These are phyloP conservation scores for Nannoperca australis DNA, from an alignment of 2,797 vertebrate species.

Conservation along the genomic window DNA sequence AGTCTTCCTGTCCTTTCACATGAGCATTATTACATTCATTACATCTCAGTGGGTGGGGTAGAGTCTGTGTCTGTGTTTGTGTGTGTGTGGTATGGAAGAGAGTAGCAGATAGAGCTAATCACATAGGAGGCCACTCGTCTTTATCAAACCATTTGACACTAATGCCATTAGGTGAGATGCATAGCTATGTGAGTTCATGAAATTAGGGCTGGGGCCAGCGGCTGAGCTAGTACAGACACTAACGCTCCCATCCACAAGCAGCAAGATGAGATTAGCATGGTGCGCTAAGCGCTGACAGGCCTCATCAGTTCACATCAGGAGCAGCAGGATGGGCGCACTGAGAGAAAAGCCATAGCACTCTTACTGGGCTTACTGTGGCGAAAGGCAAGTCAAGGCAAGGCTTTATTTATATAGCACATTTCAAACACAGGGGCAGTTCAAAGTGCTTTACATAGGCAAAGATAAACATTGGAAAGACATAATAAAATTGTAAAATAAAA, in stretches of 20 bases:
- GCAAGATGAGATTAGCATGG: constrained; percentile 77
- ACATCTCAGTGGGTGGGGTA: constrained; percentile 60
- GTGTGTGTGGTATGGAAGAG: neutral
- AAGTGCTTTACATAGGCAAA: no score
- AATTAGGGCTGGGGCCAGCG: constrained; percentile 71
- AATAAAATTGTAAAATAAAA: no score
- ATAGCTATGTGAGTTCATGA: constrained; percentile 82
- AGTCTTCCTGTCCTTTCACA: constrained; percentile 56
- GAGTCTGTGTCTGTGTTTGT: constrained; percentile 35
- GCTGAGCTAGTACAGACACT: constrained; percentile 77
- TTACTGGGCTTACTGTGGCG: constrained; percentile 10
- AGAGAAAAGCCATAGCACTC: constrained; percentile 70
- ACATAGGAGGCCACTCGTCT: constrained; percentile 72
- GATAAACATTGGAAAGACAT: no score
- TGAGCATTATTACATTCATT: constrained; percentile 65
- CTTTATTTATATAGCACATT: no score
- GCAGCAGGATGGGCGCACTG: constrained; percentile 43
- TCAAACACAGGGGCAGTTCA: no score
- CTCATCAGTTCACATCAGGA: constrained; percentile 83
- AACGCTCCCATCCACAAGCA: constrained; percentile 61
- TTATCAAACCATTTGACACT: constrained; percentile 82
- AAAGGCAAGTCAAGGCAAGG: no score
- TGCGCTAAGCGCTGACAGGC: constrained; percentile 74
- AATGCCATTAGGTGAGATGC: constrained; percentile 84
- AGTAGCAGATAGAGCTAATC: constrained; percentile 73